Evolutionary conservation across 2,888 invertebrate genomes (phyloP).

Genomic region (Drosophila pseudotakahashii): DNA sequence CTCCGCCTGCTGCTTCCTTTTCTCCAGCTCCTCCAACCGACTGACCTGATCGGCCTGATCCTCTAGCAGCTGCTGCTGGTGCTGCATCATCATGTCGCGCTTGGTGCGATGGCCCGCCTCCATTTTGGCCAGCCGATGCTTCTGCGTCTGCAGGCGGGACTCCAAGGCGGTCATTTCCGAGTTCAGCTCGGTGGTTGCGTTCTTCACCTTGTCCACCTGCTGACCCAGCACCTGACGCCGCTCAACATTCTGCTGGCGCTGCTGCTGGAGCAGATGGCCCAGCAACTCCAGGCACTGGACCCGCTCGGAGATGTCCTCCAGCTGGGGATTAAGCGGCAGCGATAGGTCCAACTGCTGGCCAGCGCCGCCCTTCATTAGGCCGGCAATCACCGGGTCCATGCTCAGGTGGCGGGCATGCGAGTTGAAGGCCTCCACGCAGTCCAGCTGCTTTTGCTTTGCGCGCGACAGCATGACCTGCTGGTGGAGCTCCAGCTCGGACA

Average conservation of each 20-base stretch:
- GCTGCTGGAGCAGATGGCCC: slow-evolving; percentile 18
- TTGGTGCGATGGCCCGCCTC: slow-evolving; percentile 33
- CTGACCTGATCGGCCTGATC: slow-evolving; percentile 17
- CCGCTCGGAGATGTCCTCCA: slow-evolving; percentile 36
- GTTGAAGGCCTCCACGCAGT: slow-evolving; percentile 71
- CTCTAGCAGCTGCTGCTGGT: slow-evolving; percentile 42
- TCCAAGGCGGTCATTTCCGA: slow-evolving; percentile 21
- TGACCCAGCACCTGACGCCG: slow-evolving; percentile 38
- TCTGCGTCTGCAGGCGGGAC: slow-evolving; percentile 24
- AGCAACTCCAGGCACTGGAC: slow-evolving; percentile 32
- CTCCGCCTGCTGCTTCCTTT: background rate
- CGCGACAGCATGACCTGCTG: slow-evolving; percentile 75
- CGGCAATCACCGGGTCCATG: slow-evolving; percentile 37
- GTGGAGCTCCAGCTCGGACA: slow-evolving; percentile 70
- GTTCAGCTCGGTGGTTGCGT: slow-evolving; percentile 14
- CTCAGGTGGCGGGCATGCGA: slow-evolving; percentile 59
- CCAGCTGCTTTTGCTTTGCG: slow-evolving; percentile 73
- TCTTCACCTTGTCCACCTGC: slow-evolving; percentile 11
- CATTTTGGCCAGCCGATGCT: slow-evolving; percentile 40
- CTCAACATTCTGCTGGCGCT: slow-evolving; percentile 32
- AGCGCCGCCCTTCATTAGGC: slow-evolving; percentile 6
- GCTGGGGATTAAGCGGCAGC: slow-evolving; percentile 48
- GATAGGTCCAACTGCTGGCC: slow-evolving; percentile 58
- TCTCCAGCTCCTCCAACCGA: slow-evolving; percentile 26
- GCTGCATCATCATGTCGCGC: slow-evolving; percentile 11